These are phyloP conservation scores for Clangula hyemalis DNA, from an alignment of 2,797 vertebrate species.

Conservation along the genomic window DNA sequence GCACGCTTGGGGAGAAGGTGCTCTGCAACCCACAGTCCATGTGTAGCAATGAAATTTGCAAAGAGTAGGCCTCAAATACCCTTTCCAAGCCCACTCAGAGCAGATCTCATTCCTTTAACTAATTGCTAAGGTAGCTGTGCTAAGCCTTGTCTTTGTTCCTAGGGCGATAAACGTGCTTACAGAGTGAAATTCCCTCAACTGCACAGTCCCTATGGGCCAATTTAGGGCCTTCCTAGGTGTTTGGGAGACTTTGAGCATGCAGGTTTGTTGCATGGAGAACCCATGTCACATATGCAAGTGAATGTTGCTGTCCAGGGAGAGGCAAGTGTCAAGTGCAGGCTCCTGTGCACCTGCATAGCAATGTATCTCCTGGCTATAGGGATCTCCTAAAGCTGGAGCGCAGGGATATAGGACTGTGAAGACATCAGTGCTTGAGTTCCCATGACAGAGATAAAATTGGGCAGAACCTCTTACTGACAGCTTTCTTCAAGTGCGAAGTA, in stretches of 20 bases:
- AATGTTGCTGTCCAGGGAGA: fast-evolving
- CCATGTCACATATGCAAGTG: not conserved
- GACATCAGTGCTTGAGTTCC: not conserved
- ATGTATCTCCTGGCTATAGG: not conserved
- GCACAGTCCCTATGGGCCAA: not conserved
- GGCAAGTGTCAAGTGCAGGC: not conserved
- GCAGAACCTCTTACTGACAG: not conserved
- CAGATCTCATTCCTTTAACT: not conserved
- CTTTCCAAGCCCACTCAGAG: not conserved
- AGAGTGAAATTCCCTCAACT: not conserved
- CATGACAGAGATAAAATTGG: not conserved
- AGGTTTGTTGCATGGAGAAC: not conserved
- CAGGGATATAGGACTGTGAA: not conserved
- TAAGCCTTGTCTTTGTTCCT: not conserved
- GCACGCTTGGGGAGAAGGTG: not conserved
- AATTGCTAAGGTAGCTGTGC: not conserved
- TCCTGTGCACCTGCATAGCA: not conserved
- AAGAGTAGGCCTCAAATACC: not conserved
- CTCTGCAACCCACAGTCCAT: not conserved
- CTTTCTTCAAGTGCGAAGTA: not conserved
- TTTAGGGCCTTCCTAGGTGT: not conserved
- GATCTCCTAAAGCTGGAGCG: not conserved
- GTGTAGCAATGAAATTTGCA: not conserved
- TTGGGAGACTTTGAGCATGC: not conserved
- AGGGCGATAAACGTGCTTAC: not conserved